These are phyloP conservation scores for Todus mexicanus DNA, from an alignment of 2,797 vertebrate genomes.

Conservation along the genomic window DNA sequence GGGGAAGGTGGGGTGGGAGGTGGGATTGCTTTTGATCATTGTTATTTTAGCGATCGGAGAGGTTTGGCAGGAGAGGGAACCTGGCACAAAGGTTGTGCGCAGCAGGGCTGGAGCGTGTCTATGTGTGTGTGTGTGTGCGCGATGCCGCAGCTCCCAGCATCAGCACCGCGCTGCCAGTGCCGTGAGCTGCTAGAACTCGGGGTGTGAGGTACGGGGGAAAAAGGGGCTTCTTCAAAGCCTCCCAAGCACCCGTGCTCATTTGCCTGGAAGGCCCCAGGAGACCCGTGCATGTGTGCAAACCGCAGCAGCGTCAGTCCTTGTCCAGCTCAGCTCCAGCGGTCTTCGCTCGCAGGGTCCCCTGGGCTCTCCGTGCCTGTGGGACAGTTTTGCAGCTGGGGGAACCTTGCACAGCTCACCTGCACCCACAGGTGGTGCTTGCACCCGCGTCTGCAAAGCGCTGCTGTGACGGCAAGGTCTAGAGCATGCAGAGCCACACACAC, in stretches of 20 bases:
- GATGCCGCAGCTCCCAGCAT: neutral
- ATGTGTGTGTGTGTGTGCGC: neutral
- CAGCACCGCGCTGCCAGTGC: accelerated
- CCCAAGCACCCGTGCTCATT: accelerated
- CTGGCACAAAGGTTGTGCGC: constrained; percentile 33
- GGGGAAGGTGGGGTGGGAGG: constrained; percentile 11
- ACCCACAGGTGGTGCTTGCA: neutral
- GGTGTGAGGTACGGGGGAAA: neutral
- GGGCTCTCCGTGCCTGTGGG: neutral
- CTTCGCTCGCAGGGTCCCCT: neutral
- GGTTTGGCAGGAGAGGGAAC: constrained; percentile 21
- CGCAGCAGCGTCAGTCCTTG: neutral
- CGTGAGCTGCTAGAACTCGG: neutral
- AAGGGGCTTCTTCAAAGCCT: neutral
- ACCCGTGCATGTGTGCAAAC: neutral
- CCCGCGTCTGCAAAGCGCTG: neutral
- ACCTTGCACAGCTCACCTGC: neutral
- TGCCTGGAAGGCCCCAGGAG: neutral
- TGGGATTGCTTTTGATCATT: constrained; percentile 37
- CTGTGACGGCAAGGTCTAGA: neutral
- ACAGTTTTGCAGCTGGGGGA: neutral
- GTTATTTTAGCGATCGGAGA: neutral
- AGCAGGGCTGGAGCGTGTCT: neutral
- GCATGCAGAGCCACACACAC: accelerated
- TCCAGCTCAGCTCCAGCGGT: neutral